phyloP scores from a whole-genome alignment of 2,888 invertebrate genomes.

The Diaphora mendica region DNA sequence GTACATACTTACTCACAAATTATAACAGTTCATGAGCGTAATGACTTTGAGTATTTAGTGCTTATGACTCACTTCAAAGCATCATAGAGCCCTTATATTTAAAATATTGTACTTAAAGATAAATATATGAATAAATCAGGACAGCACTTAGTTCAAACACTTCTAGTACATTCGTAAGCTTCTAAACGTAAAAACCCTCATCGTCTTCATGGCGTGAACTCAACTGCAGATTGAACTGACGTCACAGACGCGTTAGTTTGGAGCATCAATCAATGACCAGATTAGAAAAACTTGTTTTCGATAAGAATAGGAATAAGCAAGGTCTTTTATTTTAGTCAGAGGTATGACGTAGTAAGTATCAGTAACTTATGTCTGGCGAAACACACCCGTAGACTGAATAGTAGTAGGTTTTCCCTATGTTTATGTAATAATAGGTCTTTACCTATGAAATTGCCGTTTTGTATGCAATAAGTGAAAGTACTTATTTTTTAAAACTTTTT shows the following conservation, averaged over 20 bases:
- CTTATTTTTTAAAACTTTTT: no score
- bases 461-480: no score
- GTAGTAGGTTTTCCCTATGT: conserved; percentile 29
- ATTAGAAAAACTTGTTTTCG: conserved; percentile 31
- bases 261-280: conserved; percentile 31
- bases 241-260: conserved; percentile 41
- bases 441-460: no score
- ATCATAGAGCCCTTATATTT: neutral
- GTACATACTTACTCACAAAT: no score
- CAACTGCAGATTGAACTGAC: conserved; percentile 43
- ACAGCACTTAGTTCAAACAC: neutral
- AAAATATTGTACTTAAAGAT: no score
- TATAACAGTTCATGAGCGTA: neutral
- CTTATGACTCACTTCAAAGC: neutral
- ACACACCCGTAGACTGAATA: conserved; percentile 51
- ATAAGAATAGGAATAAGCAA: neutral
- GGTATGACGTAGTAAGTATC: conserved; percentile 31
- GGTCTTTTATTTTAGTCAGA: conserved; percentile 18
- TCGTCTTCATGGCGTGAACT: conserved; percentile 35
- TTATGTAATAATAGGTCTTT: no score
- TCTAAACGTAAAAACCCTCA: conserved; percentile 54
- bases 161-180: conserved; percentile 47
- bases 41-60: neutral
- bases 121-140: neutral
- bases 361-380: conserved; percentile 42